Conservation (phyloP, 2,888 invertebrate species). For the Phrixothrix hirtus region DNA sequence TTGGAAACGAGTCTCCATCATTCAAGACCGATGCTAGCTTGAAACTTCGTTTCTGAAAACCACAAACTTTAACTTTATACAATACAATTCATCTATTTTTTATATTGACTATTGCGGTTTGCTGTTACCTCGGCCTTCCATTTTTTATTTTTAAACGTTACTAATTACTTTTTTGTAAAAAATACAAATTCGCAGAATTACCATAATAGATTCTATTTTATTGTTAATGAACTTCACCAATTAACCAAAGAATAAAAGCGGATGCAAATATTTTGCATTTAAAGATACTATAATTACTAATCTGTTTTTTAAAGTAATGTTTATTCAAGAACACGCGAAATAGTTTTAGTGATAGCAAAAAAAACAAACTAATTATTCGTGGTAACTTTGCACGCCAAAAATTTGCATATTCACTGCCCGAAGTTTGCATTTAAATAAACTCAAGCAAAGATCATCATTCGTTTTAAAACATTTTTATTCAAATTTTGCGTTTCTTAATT, state of each 20-base stretch:
- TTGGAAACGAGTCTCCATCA: constrained; percentile 43
- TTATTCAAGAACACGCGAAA: constrained; percentile 1
- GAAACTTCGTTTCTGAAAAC: constrained; percentile 29
- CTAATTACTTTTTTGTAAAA: too few relatives aligned
- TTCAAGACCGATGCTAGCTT: constrained; percentile 26
- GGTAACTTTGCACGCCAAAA: constrained; percentile 10
- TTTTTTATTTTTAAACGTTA: constrained; percentile 4
- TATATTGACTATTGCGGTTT: too few relatives aligned
- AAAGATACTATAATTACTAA: neutral
- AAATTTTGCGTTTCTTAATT: constrained; percentile 10
- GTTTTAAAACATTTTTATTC: constrained; percentile 12
- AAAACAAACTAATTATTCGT: constrained; percentile 10
- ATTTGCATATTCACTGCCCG: constrained; percentile 13
- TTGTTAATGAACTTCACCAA: neutral
- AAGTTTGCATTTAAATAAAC: constrained; percentile 11
- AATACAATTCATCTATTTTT: constrained; percentile 20
- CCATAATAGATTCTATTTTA: neutral
- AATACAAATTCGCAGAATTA: neutral
- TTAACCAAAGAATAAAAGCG: neutral
- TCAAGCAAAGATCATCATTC: constrained; percentile 14
- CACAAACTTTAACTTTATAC: constrained; percentile 22
- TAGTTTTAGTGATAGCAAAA: neutral
- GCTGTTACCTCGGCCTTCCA: constrained; percentile 9
- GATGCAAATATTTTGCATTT: neutral
- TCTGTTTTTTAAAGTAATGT: constrained; percentile 2